These are phyloP conservation scores for Myotis daubentonii DNA, from an alignment of 2,797 vertebrate species.

Conservation along the genomic window DNA sequence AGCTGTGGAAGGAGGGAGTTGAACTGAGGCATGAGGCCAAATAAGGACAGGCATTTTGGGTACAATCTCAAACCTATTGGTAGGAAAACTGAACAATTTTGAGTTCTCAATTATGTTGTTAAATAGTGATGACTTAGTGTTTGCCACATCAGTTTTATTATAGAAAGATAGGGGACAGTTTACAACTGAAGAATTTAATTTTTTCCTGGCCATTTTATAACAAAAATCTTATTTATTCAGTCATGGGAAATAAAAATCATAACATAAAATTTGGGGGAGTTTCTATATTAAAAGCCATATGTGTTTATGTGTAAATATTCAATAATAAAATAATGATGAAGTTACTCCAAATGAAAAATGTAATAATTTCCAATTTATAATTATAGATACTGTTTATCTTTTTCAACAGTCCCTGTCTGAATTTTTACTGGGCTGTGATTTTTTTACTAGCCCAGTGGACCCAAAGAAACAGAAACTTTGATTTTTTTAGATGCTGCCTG, in stretches of 20 bases:
- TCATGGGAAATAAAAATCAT: neutral
- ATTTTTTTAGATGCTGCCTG: neutral
- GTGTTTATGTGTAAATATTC: neutral
- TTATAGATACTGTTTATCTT: conserved; percentile 27
- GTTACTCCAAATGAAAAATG: neutral
- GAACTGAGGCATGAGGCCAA: neutral
- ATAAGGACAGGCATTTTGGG: neutral
- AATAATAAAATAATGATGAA: neutral
- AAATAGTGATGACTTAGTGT: neutral
- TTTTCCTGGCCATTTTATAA: neutral
- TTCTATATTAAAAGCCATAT: neutral
- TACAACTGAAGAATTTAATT: neutral
- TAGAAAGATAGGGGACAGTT: neutral
- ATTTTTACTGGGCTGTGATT: neutral
- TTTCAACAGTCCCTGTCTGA: conserved; percentile 31
- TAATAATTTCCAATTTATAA: neutral
- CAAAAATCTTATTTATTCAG: conserved; percentile 38
- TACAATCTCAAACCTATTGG: neutral
- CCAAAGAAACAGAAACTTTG: neutral
- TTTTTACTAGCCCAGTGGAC: conserved; percentile 42
- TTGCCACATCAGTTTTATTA: neutral
- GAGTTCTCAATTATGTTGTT: neutral
- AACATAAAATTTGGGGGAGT: neutral
- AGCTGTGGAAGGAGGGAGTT: neutral
- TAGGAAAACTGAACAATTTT: neutral